Evolutionary conservation across 2,888 invertebrate species (phyloP).

Genomic region (Osmoderma eremita): DNA sequence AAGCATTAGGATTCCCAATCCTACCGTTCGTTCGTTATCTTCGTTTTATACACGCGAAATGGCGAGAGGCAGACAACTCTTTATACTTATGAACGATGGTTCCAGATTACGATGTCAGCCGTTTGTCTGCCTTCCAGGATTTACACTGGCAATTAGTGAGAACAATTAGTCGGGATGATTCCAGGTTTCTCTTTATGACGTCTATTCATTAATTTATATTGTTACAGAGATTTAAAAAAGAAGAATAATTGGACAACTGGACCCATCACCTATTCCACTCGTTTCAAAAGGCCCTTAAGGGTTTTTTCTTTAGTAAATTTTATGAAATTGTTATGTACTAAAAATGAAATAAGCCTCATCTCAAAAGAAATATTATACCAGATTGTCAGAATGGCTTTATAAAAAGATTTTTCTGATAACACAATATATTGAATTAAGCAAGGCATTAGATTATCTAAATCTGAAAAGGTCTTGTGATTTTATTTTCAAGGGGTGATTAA

Average conservation of each 20-base stretch:
- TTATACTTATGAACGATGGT: slow-evolving; percentile 35
- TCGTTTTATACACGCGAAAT: neutral
- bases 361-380: too few species aligned
- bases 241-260: slow-evolving; percentile 29
- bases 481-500: too few species aligned
- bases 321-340: too few species aligned
- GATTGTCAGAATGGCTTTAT: too few species aligned
- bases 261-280: slow-evolving; percentile 14
- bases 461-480: too few species aligned
- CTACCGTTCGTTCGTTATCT: slow-evolving; percentile 9
- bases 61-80: slow-evolving; percentile 17
- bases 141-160: slow-evolving; percentile 37
- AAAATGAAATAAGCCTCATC: too few species aligned
- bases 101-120: slow-evolving; percentile 37
- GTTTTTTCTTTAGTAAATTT: too few species aligned
- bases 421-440: too few species aligned
- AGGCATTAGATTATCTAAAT: too few species aligned
- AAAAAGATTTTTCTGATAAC: too few species aligned
- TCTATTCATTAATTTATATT: slow-evolving; percentile 39
- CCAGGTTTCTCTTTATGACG: slow-evolving; percentile 19
- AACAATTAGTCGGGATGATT: slow-evolving; percentile 37
- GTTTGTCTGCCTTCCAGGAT: slow-evolving; percentile 38
- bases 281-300: neutral
- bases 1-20: slow-evolving; percentile 13
- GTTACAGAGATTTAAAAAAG: slow-evolving; percentile 5